Conservation (phyloP, 2,888 invertebrate species). For the Dichetophora obliterata region DNA sequence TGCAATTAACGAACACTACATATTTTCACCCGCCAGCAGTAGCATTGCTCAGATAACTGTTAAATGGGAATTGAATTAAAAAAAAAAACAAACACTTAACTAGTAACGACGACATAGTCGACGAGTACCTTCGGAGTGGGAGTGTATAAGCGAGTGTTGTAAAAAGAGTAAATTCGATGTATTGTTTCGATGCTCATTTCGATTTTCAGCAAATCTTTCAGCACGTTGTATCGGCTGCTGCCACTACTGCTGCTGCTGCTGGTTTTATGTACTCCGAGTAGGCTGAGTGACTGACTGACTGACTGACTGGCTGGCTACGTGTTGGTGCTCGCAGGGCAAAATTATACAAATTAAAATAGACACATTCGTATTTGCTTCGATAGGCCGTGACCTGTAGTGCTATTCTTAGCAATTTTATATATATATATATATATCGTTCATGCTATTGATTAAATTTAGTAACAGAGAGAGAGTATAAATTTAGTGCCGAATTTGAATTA, state of each 20-base stretch:
- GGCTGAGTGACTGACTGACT: too few relatives aligned
- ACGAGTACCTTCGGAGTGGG: background rate
- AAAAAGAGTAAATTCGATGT: background rate
- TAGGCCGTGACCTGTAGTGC: constrained; percentile 66
- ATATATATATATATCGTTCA: constrained; percentile 66
- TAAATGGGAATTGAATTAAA: background rate
- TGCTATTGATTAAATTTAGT: constrained; percentile 62
- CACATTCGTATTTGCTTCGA: constrained; percentile 52
- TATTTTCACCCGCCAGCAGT: too few relatives aligned
- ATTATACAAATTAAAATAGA: constrained; percentile 38
- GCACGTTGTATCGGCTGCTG: constrained; percentile 17
- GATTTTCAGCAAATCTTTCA: background rate
- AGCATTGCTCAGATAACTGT: too few relatives aligned
- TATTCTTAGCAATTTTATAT: constrained; percentile 62
- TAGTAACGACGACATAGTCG: background rate
- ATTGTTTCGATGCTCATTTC: background rate
- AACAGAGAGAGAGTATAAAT: constrained; percentile 55
- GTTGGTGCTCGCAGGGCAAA: constrained; percentile 38
- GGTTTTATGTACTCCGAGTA: background rate
- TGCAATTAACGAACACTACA: too few relatives aligned
- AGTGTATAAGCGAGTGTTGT: background rate
- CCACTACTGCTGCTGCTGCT: background rate
- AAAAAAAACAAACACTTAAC: background rate
- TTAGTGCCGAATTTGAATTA: constrained; percentile 44
- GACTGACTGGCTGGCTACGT: constrained; percentile 36